Evolutionary conservation across 2,113 vertebrate genomes (phyloP), one percentile per base, ranked within the genome.

Genomic region (Perca flavescens): DNA sequence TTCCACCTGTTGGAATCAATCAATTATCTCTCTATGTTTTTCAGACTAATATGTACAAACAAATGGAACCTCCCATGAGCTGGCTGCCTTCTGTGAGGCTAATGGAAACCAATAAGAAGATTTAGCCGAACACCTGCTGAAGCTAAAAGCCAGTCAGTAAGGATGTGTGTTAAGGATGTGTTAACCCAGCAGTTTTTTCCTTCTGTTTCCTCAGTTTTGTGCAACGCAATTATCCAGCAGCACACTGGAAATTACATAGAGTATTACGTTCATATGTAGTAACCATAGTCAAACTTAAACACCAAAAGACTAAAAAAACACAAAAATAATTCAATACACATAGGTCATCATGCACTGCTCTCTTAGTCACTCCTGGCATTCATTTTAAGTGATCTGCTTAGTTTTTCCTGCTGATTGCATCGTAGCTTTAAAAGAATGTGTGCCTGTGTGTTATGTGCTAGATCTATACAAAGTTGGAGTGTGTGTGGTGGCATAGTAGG

Each of bases 141-240:
- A 81, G 63, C 71, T 74, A 81, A 74, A 74, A 53, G 71, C 63
- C 68, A 56, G 60, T 68, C 31, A 61, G 13, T 31, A 74, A 61
- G 63, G 19, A 58, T 52, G 43, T n/a, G 34, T 61, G 17, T 17
- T 21, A 50, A 62, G 28, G 19, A 47, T 52, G 43, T n/a, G 34
- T 61, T 36, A 50, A 52, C 40, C 16, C 47, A 31, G 31, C 77
- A 49, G 25, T 49, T 19, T 52, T 28, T 67, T 31, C 13, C 25
- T 9, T 19, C 15, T 60, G 15, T 60, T 58, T 68, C 1, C 40
- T 40, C 22, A 21, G 8, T 21, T 25, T 49, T 72, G 53, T 31
- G 28, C 28, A 65, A 71, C 28, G 46, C 15, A 16, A 34, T 34
- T 34, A 34, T 34, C 10, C 40, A 43, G 10, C 40, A 43, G 40